Evolutionary conservation across 2,797 vertebrate genomes (phyloP).

Genomic region (Megalops cyprinoides): DNA sequence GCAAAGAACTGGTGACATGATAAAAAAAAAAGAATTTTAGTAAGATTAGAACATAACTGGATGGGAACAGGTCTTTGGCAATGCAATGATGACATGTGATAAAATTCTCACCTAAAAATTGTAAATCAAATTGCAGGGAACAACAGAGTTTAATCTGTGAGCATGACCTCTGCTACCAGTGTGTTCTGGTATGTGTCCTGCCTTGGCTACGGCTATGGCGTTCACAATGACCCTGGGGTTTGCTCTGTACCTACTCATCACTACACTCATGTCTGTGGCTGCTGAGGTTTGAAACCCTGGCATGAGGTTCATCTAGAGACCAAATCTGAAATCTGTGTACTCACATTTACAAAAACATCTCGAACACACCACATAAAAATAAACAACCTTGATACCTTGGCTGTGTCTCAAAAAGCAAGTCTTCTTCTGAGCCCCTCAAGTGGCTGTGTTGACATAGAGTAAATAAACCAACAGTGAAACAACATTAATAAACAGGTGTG

Average conservation of each 20-base stretch:
- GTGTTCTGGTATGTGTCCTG: no score
- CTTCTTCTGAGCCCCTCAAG: background rate
- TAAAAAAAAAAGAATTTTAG: background rate
- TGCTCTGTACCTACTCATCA: no score
- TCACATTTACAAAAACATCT: background rate
- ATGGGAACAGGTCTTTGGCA: background rate
- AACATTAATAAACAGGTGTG: background rate
- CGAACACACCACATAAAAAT: background rate
- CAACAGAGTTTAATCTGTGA: background rate
- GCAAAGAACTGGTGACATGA: no score
- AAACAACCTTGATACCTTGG: background rate
- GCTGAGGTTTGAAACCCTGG: no score
- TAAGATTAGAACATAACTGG: background rate
- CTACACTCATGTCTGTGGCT: no score
- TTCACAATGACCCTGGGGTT: no score
- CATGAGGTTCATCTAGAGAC: no score
- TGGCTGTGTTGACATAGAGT: background rate
- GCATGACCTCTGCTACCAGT: no score
- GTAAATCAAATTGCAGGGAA: background rate
- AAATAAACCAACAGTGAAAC: background rate
- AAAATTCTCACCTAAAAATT: no score
- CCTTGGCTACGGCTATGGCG: no score
- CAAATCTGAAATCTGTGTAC: no score
- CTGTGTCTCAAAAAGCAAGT: background rate
- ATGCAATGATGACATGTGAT: no score